Evolutionary conservation across 2,113 vertebrate genomes (phyloP).

Genomic region (Edolisoma coerulescens): DNA sequence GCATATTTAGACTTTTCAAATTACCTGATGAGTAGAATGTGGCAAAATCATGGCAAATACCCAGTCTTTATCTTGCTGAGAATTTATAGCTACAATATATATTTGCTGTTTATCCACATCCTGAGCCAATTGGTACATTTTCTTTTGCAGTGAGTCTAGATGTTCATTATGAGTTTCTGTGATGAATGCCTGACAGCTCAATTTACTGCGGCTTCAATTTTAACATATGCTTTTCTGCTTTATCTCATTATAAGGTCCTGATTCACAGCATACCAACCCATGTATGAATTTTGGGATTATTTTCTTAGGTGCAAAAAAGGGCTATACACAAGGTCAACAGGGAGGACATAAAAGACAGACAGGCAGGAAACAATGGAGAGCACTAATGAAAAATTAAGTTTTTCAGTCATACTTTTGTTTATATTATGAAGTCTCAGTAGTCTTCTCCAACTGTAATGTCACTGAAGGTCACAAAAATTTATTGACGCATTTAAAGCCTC

Average conservation of each 20-base stretch:
- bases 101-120: conserved; percentile 37
- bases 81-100: conserved; percentile 43
- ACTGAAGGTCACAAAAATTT: neutral
- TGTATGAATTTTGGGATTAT: neutral
- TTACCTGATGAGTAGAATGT: neutral
- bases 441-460: neutral
- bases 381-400: neutral
- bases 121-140: conserved; percentile 19
- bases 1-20: neutral
- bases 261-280: neutral
- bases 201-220: neutral
- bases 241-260: neutral
- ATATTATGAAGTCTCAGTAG: neutral
- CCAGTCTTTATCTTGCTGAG: conserved; percentile 3
- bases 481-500: neutral
- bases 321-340: neutral
- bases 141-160: conserved; percentile 41
- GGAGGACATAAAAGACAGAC: neutral
- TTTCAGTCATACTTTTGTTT: neutral
- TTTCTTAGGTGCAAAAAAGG: neutral
- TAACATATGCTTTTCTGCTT: neutral
- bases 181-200: neutral
- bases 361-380: neutral
- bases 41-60: neutral
- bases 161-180: conserved; percentile 8